A percentile compares a stretch with the other conserved stretches of the same genome.
These are phyloP conservation scores for Paramisgurnus dabryanus DNA, from an alignment of 2,113 vertebrate genomes.

Conservation along the genomic window DNA sequence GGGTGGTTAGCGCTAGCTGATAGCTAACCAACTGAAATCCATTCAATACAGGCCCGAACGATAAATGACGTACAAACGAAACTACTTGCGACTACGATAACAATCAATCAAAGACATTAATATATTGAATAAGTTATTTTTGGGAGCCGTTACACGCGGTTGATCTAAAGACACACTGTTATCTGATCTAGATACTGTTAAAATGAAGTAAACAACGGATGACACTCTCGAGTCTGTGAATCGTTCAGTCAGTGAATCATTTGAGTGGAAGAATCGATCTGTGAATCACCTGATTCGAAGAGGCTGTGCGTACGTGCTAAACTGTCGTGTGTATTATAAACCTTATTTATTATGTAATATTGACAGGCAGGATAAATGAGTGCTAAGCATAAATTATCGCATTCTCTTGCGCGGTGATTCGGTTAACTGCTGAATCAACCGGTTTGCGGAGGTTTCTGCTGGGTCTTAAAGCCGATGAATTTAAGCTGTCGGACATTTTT, in stretches of 20 bases:
- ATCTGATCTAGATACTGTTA: not conserved
- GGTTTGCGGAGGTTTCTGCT: too few species aligned
- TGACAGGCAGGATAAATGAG: too few species aligned
- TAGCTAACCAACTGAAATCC: slow-evolving; percentile 28
- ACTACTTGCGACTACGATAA: not conserved
- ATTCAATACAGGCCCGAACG: slow-evolving; percentile 20
- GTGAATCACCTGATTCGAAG: not conserved
- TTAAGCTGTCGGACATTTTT: too few species aligned
- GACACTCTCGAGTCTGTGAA: slow-evolving; percentile 6
- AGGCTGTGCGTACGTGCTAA: not conserved
- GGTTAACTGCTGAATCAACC: too few species aligned
- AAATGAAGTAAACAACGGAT: slow-evolving; percentile 20
- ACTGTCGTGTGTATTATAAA: too few species aligned
- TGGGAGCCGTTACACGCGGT: not conserved
- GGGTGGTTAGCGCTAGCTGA: slow-evolving; percentile 31
- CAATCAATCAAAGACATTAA: not conserved
- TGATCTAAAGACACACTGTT: not conserved
- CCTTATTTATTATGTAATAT: too few species aligned
- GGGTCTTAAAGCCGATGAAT: too few species aligned
- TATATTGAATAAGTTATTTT: not conserved
- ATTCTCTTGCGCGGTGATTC: too few species aligned
- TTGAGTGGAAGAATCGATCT: not conserved
- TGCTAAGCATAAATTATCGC: too few species aligned
- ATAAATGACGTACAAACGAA: not conserved
- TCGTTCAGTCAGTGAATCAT: not conserved